Evolutionary conservation across 2,888 invertebrate genomes (phyloP).

Genomic region (Rotaria socialis): DNA sequence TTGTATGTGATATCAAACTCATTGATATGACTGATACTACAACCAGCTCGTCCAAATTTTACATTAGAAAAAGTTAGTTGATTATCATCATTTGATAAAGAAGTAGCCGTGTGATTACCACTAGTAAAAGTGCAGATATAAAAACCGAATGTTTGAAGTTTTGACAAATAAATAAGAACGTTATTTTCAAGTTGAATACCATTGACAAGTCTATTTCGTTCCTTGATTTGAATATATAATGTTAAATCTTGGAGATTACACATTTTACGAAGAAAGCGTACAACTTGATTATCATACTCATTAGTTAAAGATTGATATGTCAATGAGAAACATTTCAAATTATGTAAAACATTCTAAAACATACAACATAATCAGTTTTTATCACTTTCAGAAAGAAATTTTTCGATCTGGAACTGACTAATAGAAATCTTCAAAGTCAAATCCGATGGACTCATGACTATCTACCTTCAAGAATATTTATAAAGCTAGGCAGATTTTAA

Average conservation of each 20-base stretch:
- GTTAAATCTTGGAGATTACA: neutral
- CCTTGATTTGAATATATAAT: neutral
- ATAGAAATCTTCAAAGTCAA: too few relatives aligned
- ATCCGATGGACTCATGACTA: too few relatives aligned
- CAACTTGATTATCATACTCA: too few relatives aligned
- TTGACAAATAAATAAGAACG: neutral
- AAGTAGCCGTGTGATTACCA: neutral
- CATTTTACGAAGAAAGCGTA: neutral
- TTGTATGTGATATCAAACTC: neutral
- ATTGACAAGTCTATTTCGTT: neutral
- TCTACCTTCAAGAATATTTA: neutral
- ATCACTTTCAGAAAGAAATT: neutral
- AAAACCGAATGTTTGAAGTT: neutral
- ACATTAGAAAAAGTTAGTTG: neutral
- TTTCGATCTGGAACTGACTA: too few relatives aligned
- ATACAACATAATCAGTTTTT: neutral
- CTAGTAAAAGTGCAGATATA: neutral
- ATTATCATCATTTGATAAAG: constrained; percentile 1
- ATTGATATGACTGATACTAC: neutral
- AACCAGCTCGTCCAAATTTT: neutral
- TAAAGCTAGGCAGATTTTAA: too few relatives aligned
- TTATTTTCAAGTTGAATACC: neutral
- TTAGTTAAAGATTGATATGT: neutral
- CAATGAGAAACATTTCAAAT: constrained; percentile 14
- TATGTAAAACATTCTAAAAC: neutral